These are phyloP conservation scores for Smithornis capensis DNA, from an alignment of 2,113 vertebrate species.

Conservation along the genomic window DNA sequence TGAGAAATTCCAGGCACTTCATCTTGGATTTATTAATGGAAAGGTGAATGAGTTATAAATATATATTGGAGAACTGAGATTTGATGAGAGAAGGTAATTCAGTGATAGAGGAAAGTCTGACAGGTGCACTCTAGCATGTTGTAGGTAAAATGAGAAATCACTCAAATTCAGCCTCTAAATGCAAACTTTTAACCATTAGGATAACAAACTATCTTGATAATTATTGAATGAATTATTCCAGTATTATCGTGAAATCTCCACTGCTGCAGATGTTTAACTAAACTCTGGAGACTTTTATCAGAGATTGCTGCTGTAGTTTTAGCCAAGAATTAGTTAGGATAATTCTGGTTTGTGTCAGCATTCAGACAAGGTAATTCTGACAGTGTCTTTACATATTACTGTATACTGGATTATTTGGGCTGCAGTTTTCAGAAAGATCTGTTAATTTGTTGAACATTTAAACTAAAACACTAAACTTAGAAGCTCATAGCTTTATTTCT, in stretches of 20 bases:
- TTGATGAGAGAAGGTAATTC: background rate
- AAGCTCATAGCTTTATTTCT: background rate
- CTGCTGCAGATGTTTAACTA: background rate
- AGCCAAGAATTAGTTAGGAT: background rate
- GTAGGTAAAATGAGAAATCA: background rate
- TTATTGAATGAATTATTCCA: background rate
- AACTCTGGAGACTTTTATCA: background rate
- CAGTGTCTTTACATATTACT: background rate
- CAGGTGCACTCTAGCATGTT: background rate
- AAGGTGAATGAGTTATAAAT: background rate
- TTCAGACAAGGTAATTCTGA: background rate
- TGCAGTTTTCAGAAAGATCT: background rate
- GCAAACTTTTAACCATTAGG: background rate
- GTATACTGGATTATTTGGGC: background rate
- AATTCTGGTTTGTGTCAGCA: background rate
- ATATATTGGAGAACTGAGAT: background rate
- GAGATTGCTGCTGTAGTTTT: background rate
- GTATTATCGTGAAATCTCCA: background rate
- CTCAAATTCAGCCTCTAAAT: background rate
- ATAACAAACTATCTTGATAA: background rate
- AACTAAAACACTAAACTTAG: background rate
- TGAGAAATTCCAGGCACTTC: background rate
- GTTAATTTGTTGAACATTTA: background rate
- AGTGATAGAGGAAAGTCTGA: background rate
- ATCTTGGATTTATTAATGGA: background rate